Evolutionary conservation across 2,113 vertebrate species (phyloP), one percentile per base, ranked within the genome.

Genomic region (Vidua macroura): DNA sequence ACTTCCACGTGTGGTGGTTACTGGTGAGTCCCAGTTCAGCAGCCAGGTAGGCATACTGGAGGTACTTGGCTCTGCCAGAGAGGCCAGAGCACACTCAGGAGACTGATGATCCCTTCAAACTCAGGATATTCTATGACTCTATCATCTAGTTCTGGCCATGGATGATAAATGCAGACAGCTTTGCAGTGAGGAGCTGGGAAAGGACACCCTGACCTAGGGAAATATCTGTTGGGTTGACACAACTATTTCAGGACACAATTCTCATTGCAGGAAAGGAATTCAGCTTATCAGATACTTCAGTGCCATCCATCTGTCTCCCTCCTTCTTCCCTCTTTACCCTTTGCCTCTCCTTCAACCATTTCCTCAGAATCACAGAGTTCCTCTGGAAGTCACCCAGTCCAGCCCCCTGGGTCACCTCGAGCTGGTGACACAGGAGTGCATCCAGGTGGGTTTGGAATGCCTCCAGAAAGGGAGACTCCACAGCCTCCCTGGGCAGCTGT

Each of bases 1-100:
- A 2, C 27, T 69, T 37, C 82, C 41, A 16, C 1, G 0, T 2
- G 5, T 35, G 43, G 31, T 43, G 39, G 23, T n/a, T 22, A 17
- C 2, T 9, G 63, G n/a, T 24, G 8, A 4, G 73, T 15, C 39
- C 48, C 39, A 10, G 14, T 37, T 37, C 55, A 59, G 41, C 46
- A n/a, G 16, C 6, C 59, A 44, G 49, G 69, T 5, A 12, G 58
- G 52, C 4, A 5, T 3, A 3, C 13, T 52, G 70, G 2, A 46
- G 63, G 14, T 31, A 5, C 10, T 20, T 37, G 60, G 12, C 77
- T 83, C 48, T 83, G 48, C 37, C 70, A 60, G 39, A 64, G 6
- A 43, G 72, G 62, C 56, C 66, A 80, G 41, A 85, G 18, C 59
- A 35, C 21, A 35, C 21, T 39, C 35, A 23, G 55, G 35, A 69